Conservation (phyloP, 2,113 vertebrate genomes). For the Muscicapa adusta region DNA sequence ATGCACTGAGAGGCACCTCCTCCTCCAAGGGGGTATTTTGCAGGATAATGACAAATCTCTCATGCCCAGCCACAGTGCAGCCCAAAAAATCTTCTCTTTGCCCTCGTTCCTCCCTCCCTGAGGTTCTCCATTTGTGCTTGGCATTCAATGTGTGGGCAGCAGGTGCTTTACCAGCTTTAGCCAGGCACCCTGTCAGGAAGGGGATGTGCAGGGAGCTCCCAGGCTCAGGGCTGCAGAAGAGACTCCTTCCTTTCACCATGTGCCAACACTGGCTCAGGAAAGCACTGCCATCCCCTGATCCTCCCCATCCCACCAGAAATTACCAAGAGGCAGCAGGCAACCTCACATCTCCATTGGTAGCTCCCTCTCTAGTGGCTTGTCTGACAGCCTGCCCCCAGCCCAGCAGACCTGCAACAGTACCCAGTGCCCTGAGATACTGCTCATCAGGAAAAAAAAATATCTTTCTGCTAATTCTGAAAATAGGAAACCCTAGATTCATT, state of each 20-base stretch:
- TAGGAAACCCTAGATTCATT: background rate
- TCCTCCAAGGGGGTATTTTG: background rate
- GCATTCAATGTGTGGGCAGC: background rate
- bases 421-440: rapidly evolving
- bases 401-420: background rate
- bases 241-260: background rate
- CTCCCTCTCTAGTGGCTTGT: background rate
- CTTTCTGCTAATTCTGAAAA: background rate
- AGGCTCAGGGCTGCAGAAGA: rapidly evolving
- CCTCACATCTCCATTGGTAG: rapidly evolving
- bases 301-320: background rate
- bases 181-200: rapidly evolving
- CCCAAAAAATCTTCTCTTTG: background rate
- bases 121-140: rapidly evolving
- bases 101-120: background rate
- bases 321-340: background rate
- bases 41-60: background rate
- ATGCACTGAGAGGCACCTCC: background rate
- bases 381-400: background rate
- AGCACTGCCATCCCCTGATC: background rate
- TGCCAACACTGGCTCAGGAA: background rate
- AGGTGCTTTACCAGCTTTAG: background rate
- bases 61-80: background rate
- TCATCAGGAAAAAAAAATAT: background rate
- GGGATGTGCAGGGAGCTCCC: background rate